phyloP scores from a whole-genome alignment of 2,797 vertebrate genomes.

The Carcharodon carcharias region DNA sequence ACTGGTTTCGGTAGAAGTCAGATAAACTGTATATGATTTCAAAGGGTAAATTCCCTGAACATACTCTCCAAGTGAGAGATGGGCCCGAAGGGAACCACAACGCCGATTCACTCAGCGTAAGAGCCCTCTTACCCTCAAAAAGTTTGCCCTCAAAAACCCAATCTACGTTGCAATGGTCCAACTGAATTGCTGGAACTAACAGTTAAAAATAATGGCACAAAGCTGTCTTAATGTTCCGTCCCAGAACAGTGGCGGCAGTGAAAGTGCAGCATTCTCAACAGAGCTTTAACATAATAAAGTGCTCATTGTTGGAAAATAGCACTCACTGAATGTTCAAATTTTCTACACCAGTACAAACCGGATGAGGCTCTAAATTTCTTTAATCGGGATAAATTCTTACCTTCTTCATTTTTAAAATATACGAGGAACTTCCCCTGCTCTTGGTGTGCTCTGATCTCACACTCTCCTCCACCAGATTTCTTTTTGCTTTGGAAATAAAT shows the following conservation, averaged over 20 bases:
- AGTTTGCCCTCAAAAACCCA: not conserved
- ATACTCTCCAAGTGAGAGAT: not conserved
- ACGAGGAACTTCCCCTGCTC: not conserved
- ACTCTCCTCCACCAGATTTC: conserved; percentile 48
- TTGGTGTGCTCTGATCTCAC: conserved; percentile 41
- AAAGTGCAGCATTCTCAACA: not conserved
- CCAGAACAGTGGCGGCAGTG: not conserved
- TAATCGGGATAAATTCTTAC: not conserved
- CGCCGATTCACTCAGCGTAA: not conserved
- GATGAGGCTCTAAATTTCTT: not conserved
- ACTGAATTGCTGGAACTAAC: not conserved
- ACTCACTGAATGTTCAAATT: no score
- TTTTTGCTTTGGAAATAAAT: conserved; percentile 51
- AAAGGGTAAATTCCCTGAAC: no score
- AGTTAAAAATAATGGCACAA: not conserved
- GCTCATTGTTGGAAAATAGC: not conserved
- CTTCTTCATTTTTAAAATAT: not conserved
- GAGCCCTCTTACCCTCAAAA: no score
- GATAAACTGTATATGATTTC: no score
- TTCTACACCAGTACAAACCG: not conserved
- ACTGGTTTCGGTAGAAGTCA: not conserved
- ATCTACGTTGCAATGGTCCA: not conserved
- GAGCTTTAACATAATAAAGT: not conserved
- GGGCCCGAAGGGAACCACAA: not conserved
- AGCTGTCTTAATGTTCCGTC: not conserved